Conservation (phyloP, 2,113 vertebrate species). For the human region GRCh38 chrX:43545001-43545500, state of each 20-base stretch:
- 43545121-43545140: neutral
- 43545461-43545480: neutral
- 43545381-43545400: neutral
- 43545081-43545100: neutral
- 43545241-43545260: neutral
- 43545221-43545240: neutral
- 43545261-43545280: neutral
- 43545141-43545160: neutral
- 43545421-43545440: neutral
- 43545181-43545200: neutral
- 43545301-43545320: neutral
- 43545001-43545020: neutral
- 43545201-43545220: neutral
- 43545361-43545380: neutral
- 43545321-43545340: neutral
- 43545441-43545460: neutral
- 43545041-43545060: neutral
- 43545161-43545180: neutral
- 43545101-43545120: neutral
- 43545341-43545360: neutral
- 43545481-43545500: neutral
- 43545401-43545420: neutral
- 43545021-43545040: neutral
- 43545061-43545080: neutral
- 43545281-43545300: neutral